Conservation (phyloP, 1,140 invertebrate species). For the Halesus radiatus region DNA sequence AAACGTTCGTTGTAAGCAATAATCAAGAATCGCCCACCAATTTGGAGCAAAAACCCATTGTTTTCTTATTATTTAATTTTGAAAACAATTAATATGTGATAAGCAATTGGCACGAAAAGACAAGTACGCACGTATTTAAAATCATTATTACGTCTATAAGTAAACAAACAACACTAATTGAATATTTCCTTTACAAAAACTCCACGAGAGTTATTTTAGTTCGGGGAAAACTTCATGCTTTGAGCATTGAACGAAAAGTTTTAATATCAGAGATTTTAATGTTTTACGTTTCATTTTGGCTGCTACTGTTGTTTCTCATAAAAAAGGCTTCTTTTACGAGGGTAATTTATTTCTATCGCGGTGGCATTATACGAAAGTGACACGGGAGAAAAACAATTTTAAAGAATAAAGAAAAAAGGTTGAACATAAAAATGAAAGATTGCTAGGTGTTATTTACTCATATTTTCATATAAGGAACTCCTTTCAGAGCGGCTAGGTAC, state of each 20-base stretch:
- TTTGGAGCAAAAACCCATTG: no score
- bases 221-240: background rate
- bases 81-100: no score
- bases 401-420: conserved; percentile 52
- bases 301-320: conserved; percentile 28
- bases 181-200: no score
- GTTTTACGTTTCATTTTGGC: conserved; percentile 27
- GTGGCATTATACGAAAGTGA: conserved; percentile 55
- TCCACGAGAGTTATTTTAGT: no score
- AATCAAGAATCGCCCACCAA: no score
- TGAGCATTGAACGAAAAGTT: background rate
- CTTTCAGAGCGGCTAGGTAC: conserved; percentile 27
- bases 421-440: conserved; percentile 55
- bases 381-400: conserved; percentile 55
- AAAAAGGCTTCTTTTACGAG: conserved; percentile 52
- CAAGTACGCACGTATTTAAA: no score
- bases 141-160: no score
- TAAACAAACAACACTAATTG: no score
- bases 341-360: conserved; percentile 57
- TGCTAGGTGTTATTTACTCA: conserved; percentile 55
- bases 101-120: no score
- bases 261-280: background rate
- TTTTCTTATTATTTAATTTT: no score
- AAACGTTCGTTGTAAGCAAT: no score
- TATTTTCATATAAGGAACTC: conserved; percentile 51